A percentile compares a stretch with the other conserved stretches of the same genome.
Conservation (phyloP, 2,797 vertebrate species). For the Parauchenoglanis punctatus region DNA sequence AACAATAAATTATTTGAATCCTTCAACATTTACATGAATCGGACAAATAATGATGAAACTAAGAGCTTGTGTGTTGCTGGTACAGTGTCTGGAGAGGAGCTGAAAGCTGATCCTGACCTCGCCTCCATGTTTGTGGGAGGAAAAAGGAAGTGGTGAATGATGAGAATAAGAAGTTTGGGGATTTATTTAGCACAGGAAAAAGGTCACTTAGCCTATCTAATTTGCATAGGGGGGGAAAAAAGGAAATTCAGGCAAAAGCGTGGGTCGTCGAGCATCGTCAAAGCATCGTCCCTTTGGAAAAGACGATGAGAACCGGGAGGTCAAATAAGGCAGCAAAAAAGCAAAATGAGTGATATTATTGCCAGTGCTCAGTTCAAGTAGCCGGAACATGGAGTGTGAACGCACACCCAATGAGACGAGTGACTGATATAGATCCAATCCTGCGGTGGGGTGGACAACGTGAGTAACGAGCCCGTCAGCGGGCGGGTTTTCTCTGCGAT, state of each 20-base stretch:
- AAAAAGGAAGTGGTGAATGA: background rate
- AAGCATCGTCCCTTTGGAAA: slow-evolving; percentile 56
- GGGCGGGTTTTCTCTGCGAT: slow-evolving; percentile 36
- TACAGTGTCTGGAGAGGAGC: slow-evolving; percentile 22
- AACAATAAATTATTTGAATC: slow-evolving; percentile 25
- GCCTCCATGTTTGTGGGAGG: background rate
- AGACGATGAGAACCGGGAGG: slow-evolving; percentile 52
- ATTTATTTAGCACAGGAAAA: slow-evolving; percentile 43
- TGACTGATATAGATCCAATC: slow-evolving; percentile 32
- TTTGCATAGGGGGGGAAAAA: slow-evolving; percentile 66
- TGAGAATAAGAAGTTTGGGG: slow-evolving; percentile 2
- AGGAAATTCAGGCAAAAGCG: background rate
- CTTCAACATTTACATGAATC: background rate
- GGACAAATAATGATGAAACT: background rate
- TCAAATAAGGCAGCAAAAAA: slow-evolving; percentile 59
- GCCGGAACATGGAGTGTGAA: slow-evolving; percentile 42
- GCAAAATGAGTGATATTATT: slow-evolving; percentile 63
- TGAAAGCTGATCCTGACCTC: background rate
- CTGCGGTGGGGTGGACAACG: slow-evolving; percentile 33
- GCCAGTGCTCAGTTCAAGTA: slow-evolving; percentile 59
- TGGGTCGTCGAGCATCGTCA: slow-evolving; percentile 48
- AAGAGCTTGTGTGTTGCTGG: slow-evolving; percentile 25
- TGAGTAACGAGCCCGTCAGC: slow-evolving; percentile 45
- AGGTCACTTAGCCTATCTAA: slow-evolving; percentile 60
- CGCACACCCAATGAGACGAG: slow-evolving; percentile 1